Evolutionary conservation across 2,888 invertebrate species (phyloP).

Genomic region (Machimus atricapillus): DNA sequence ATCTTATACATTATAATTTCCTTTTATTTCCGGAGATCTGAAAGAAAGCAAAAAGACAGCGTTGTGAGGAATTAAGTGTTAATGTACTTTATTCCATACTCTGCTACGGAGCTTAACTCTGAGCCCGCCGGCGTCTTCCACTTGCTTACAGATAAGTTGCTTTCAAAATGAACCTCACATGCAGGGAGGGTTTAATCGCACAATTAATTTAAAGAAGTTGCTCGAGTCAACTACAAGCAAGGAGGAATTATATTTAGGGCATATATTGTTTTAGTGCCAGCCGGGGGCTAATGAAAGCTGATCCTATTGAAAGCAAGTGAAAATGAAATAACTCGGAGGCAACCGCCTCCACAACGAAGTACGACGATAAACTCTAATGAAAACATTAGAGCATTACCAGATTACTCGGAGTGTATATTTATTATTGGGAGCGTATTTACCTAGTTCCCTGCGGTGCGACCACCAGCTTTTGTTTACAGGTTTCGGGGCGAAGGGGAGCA

Average conservation of each 20-base stretch:
- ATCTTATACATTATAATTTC: background rate
- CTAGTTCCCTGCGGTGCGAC: constrained; percentile 4
- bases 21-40: background rate
- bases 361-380: constrained; percentile 9
- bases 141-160: background rate
- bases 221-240: background rate
- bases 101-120: background rate
- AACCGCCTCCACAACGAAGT: background rate
- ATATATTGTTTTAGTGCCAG: constrained; percentile 4
- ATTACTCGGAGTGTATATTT: constrained; percentile 10
- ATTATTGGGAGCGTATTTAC: constrained; percentile 22
- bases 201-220: constrained; percentile 22
- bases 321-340: background rate
- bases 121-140: background rate
- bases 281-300: constrained; percentile 13
- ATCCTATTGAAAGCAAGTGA: constrained; percentile 4
- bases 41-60: background rate
- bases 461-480: constrained; percentile 20
- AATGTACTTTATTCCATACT: background rate
- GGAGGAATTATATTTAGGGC: constrained; percentile 18
- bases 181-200: background rate
- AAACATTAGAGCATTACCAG: constrained; percentile 4
- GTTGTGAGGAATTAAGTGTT: background rate
- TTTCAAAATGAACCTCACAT: background rate
- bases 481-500: background rate